These are phyloP conservation scores for Drosophila prosaltans DNA, from an alignment of 1,140 invertebrate genomes.

Conservation along the genomic window DNA sequence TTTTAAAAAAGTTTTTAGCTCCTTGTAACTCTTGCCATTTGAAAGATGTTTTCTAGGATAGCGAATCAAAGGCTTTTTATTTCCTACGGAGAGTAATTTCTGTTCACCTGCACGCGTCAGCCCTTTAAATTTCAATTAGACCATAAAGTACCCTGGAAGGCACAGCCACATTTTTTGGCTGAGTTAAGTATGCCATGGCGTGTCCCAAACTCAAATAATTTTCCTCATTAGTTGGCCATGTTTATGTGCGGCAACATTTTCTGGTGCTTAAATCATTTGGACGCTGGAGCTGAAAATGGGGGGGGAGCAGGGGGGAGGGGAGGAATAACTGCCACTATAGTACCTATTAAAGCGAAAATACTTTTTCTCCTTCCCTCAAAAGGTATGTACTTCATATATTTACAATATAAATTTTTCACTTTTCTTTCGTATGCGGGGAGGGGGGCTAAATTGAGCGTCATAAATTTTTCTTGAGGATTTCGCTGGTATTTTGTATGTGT, in stretches of 20 bases:
- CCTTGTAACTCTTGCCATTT: no score
- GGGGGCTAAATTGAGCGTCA: conserved; percentile 56
- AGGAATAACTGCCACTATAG: conserved; percentile 24
- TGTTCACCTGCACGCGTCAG: conserved; percentile 44
- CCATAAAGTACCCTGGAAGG: conserved; percentile 32
- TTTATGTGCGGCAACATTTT: conserved; percentile 63
- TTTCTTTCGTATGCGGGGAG: conserved; percentile 22
- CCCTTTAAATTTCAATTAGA: conserved; percentile 73
- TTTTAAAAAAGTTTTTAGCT: no score
- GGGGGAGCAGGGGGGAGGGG: no score
- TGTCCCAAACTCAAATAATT: conserved; percentile 37
- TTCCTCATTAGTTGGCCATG: conserved; percentile 71
- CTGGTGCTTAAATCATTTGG: conserved; percentile 62
- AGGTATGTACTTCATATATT: conserved; percentile 44
- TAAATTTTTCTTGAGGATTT: conserved; percentile 76
- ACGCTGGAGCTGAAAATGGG: conserved; percentile 27
- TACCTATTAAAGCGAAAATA: conserved; percentile 4
- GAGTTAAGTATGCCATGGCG: conserved; percentile 29
- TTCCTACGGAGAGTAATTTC: no score
- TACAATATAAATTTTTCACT: conserved; percentile 62
- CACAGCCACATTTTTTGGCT: conserved; percentile 1
- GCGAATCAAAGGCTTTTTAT: no score
- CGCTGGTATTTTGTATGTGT: conserved; percentile 26
- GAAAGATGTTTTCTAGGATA: no score
- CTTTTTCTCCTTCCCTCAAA: not conserved